Percentiles rank a stretch among this genome's conserved stretches.
phyloP scores from a whole-genome alignment of 2,888 invertebrate genomes.

The Parascotia fuliginaria region DNA sequence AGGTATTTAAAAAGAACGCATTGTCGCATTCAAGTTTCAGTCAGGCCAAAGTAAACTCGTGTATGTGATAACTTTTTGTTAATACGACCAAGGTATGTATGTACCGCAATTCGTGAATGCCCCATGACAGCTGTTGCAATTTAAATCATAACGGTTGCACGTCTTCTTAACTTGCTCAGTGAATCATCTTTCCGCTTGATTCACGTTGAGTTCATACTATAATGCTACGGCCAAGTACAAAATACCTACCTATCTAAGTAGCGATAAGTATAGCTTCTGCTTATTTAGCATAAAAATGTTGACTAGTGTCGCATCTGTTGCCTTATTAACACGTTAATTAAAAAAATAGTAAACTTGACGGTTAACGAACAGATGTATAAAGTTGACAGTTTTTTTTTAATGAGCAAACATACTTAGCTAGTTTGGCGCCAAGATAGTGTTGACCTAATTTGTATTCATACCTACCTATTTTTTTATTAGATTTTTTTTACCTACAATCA shows the following conservation, averaged over 20 bases:
- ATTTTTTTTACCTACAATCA: no score
- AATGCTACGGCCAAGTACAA: constrained; percentile 25
- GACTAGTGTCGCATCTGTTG: constrained; percentile 34
- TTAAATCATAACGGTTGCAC: constrained; percentile 81
- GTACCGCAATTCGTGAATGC: constrained; percentile 75
- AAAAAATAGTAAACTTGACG: constrained; percentile 5
- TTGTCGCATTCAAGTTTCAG: neutral
- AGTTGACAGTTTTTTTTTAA: constrained; percentile 10
- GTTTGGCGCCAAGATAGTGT: constrained; percentile 3
- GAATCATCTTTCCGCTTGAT: constrained; percentile 82
- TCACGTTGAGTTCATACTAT: constrained; percentile 52
- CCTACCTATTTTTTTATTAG: no score
- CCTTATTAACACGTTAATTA: constrained; percentile 27
- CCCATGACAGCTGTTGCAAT: constrained; percentile 75
- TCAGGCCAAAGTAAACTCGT: constrained; percentile 7
- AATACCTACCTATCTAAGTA: constrained; percentile 20
- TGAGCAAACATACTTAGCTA: no score
- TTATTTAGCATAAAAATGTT: constrained; percentile 44
- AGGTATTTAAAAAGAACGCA: neutral
- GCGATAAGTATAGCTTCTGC: constrained; percentile 41
- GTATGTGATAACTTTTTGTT: constrained; percentile 27
- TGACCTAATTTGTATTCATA: constrained; percentile 4
- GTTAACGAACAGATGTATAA: constrained; percentile 12
- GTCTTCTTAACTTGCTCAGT: constrained; percentile 67
- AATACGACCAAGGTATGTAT: constrained; percentile 60